Conservation (phyloP, 1,140 invertebrate genomes). For the Drosophila nebulosa region DNA sequence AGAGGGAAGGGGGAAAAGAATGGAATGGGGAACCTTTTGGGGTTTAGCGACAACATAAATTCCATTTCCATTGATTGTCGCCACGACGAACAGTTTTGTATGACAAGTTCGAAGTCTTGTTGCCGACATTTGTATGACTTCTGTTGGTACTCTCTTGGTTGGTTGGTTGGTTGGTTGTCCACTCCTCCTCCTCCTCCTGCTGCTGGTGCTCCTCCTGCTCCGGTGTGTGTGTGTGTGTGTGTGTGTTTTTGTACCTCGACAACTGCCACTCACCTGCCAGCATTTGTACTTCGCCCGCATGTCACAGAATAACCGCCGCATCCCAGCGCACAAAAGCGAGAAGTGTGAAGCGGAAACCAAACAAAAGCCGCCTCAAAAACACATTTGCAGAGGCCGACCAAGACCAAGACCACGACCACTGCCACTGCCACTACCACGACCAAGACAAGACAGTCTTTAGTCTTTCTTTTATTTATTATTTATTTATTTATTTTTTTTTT, state of each 20-base stretch:
- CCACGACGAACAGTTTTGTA: slow-evolving; percentile 59
- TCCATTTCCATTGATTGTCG: slow-evolving; percentile 78
- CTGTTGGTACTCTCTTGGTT: slow-evolving; percentile 33
- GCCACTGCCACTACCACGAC: neutral
- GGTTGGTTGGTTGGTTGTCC: slow-evolving; percentile 25
- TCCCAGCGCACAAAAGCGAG: slow-evolving; percentile 27
- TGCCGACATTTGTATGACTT: slow-evolving; percentile 70
- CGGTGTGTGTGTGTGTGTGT: neutral
- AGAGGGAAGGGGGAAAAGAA: neutral
- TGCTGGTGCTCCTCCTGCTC: neutral
- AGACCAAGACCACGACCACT: slow-evolving; percentile 5
- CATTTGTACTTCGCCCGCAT: slow-evolving; percentile 63
- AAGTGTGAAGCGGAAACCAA: slow-evolving; percentile 79
- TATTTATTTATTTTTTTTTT: slow-evolving; percentile 13
- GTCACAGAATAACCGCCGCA: slow-evolving; percentile 68
- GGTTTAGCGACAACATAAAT: slow-evolving; percentile 49
- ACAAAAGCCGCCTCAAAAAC: slow-evolving; percentile 72
- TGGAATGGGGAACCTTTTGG: slow-evolving; percentile 12
- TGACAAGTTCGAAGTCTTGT: slow-evolving; percentile 67
- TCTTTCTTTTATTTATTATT: neutral
- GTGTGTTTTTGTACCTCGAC: neutral
- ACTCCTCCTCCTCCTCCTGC: neutral
- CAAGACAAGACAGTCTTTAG: slow-evolving; percentile 27
- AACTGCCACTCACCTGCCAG: slow-evolving; percentile 73
- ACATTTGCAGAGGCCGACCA: slow-evolving; percentile 56